Evolutionary conservation across 2,113 vertebrate genomes (phyloP).

Genomic region (Phalacrocorax brasilianus): DNA sequence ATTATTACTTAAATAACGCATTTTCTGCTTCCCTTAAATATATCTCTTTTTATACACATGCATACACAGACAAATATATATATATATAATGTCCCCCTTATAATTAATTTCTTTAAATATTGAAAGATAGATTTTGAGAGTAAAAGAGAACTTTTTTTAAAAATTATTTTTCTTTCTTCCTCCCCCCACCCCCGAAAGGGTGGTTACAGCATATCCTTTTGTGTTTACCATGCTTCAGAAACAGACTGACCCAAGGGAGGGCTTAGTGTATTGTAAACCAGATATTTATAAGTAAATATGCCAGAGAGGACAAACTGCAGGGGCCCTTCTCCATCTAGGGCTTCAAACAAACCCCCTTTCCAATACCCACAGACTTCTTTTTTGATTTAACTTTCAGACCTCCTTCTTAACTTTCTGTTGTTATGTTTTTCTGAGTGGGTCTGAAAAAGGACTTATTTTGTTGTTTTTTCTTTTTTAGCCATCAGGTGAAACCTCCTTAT

Average conservation of each 20-base stretch:
- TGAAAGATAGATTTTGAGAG: background rate
- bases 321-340: background rate
- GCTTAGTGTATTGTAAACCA: background rate
- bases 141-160: background rate
- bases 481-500: background rate
- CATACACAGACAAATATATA: too few species aligned
- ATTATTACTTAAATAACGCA: background rate
- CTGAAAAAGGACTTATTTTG: background rate
- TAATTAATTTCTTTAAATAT: background rate
- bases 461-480: background rate
- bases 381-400: background rate
- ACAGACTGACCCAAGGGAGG: background rate
- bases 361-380: background rate
- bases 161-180: too few species aligned
- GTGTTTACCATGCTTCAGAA: background rate
- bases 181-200: background rate
- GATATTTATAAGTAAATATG: background rate
- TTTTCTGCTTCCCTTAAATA: background rate
- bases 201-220: background rate
- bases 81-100: accelerated
- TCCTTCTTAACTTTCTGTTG: background rate
- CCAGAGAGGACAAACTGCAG: background rate
- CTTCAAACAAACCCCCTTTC: background rate
- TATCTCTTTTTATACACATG: background rate
- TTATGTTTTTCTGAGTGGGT: background rate